A percentile compares a stretch with the other conserved stretches of the same genome.
Evolutionary conservation across 2,888 invertebrate genomes (phyloP).

Genomic region (Agonopterix alstromeriana): DNA sequence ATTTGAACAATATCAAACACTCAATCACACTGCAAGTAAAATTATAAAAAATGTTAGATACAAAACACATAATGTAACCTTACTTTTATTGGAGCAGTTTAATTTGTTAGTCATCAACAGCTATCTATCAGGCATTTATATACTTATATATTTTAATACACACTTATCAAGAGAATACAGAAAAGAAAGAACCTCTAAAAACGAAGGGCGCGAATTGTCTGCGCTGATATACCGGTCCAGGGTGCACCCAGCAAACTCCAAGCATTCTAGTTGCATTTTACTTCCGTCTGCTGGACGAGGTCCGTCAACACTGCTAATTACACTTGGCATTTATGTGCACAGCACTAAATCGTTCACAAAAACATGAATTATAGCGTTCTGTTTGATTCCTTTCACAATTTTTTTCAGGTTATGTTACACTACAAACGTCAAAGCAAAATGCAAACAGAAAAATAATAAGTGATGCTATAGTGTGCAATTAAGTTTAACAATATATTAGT

Average conservation of each 20-base stretch:
- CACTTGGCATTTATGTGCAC: constrained; percentile 60
- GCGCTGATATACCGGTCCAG: constrained; percentile 84
- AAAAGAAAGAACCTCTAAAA: constrained; percentile 73
- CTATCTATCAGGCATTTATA: too few species aligned
- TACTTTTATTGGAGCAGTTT: too few species aligned
- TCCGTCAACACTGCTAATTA: constrained; percentile 42
- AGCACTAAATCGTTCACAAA: constrained; percentile 7
- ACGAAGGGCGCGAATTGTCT: constrained; percentile 83
- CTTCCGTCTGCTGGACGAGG: constrained; percentile 42
- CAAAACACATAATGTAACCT: too few species aligned
- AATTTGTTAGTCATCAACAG: too few species aligned
- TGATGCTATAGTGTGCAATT: too few species aligned
- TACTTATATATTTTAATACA: too few species aligned
- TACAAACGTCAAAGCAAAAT: too few species aligned
- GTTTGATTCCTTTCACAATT: not conserved
- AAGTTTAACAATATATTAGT: too few species aligned
- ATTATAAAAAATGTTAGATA: too few species aligned
- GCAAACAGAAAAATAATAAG: too few species aligned
- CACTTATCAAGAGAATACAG: not conserved
- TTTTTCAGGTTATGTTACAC: constrained; percentile 7
- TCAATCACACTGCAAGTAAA: too few species aligned
- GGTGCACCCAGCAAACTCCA: constrained; percentile 88
- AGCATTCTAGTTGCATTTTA: constrained; percentile 78
- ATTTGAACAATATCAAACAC: too few species aligned
- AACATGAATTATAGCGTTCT: constrained; percentile 12